Base-by-base conservation (phyloP, 2,797 vertebrate species). In the Muscicapa striata region DNA sequence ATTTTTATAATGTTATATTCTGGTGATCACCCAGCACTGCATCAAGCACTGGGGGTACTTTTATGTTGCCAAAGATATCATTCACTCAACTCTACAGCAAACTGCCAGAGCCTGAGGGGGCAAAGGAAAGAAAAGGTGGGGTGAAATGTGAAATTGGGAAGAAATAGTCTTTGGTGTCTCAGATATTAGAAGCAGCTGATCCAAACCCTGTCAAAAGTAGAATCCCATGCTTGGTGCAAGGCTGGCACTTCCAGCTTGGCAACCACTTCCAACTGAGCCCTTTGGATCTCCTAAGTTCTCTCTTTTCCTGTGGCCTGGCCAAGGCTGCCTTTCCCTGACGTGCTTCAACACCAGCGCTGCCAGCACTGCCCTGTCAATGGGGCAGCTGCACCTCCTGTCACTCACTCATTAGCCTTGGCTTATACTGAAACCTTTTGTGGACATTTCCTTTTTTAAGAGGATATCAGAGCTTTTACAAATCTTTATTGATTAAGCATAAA, bases 401-500 rank as follows among this genome's bases (percentile, higher is more conserved):
- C 36, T 69, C 45, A 5, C 26, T 76, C 59, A 10, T 81, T 67
- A 75, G 41, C 22, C 58, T n/a, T 29, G 36, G 59, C n/a, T 81
- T 77, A 15, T 13, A 19, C 69, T 73, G 78, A 79, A 89, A 77
- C 26, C 49, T 86, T 92, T 77, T 51, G 52, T 76, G 73, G 59
- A 29, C 15, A 13, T 82, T 68, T 81, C 43, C 36, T 75, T 68
- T 74, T 85, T 80, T 46, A 49, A 73, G 63, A 87, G 40, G 23
- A 84, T 74, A 61, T 89, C n/a, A 18, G 64, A 86, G 77, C 83
- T 74, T 94, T 94, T 83, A 96, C 80, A 89, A 89, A 89, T 86
- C 87, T 91, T 64, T 90, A 97, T 96, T 74, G 95, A 94, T 94
- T 97, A 95, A 84, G 68, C 93, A 93, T 97, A 94, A 95, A 93